A percentile compares a stretch with the other conserved stretches of the same genome.
phyloP scores from a whole-genome alignment of 2,797 vertebrate genomes.

The Rhodeus uyekii region DNA sequence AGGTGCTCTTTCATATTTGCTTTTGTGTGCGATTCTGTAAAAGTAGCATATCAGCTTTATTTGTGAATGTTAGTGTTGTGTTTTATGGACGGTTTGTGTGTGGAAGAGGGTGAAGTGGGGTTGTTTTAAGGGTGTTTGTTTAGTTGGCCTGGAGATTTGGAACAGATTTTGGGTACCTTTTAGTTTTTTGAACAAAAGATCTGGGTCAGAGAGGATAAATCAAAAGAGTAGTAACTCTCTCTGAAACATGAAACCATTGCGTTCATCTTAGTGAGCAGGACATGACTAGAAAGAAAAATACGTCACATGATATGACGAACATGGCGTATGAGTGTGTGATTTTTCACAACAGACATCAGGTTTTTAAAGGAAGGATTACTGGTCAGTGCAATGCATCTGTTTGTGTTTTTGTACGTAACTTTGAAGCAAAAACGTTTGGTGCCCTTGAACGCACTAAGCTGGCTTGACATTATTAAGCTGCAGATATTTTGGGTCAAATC shows the following conservation, averaged over 20 bases:
- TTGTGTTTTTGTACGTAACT: not conserved
- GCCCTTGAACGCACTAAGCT: not conserved
- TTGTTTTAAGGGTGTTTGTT: not conserved
- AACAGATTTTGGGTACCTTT: constrained; percentile 7
- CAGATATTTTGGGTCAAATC: not conserved
- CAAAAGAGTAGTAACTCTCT: not conserved
- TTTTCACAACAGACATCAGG: not conserved
- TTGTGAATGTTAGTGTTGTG: not conserved
- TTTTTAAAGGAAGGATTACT: not conserved
- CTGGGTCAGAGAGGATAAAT: constrained; percentile 21
- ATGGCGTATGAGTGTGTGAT: not conserved
- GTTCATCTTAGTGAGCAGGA: not conserved
- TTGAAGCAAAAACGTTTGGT: not conserved
- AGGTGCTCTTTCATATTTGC: constrained; percentile 57
- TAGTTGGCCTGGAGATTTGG: constrained; percentile 17
- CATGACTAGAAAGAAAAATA: not conserved
- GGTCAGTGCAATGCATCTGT: not conserved
- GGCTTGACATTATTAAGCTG: not conserved
- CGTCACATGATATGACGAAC: not conserved
- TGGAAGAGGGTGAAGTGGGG: not conserved
- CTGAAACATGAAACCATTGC: constrained; percentile 9
- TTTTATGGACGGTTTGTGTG: not conserved
- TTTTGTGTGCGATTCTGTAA: not conserved
- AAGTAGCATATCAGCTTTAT: not conserved
- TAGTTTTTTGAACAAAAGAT: constrained; percentile 24